Conservation (phyloP, 2,888 invertebrate genomes). For the Pardosa pseudoannulata region DNA sequence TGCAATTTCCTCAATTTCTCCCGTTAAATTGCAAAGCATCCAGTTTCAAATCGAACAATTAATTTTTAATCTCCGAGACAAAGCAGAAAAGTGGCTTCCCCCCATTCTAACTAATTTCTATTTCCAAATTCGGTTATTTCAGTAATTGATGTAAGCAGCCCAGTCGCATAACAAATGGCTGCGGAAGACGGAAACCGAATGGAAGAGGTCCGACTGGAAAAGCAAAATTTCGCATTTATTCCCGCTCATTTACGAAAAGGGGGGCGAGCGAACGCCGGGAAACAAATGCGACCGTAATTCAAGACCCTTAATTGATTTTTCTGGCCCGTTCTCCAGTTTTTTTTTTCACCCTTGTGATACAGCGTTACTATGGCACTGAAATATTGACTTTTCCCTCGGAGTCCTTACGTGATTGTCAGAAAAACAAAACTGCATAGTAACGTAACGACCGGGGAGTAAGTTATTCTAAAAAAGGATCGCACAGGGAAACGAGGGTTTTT, state of each 20-base stretch:
- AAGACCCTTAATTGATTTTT: slow-evolving; percentile 57
- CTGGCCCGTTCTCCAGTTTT: background rate
- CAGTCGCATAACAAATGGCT: background rate
- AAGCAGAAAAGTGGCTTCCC: background rate
- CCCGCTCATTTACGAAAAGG: slow-evolving; percentile 9
- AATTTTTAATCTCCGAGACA: background rate
- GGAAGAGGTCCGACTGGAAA: background rate
- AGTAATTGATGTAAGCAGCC: background rate
- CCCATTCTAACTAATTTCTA: background rate
- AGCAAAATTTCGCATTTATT: background rate
- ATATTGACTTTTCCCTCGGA: background rate
- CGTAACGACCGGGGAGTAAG: slow-evolving; percentile 4
- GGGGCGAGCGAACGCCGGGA: slow-evolving; percentile 22
- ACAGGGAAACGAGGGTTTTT: no score
- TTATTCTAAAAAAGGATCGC: background rate
- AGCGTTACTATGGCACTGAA: slow-evolving; percentile 8
- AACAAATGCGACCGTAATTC: slow-evolving; percentile 61
- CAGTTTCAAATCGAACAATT: background rate
- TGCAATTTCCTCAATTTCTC: no score
- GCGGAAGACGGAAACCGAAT: background rate
- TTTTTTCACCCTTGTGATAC: background rate
- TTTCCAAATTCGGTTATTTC: background rate
- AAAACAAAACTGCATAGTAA: slow-evolving; percentile 15
- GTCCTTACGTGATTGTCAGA: background rate
- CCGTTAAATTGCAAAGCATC: background rate